A percentile compares a stretch with the other conserved stretches of the same genome.
phyloP scores from a whole-genome alignment of 2,888 invertebrate species.

The Imbricaverruca yamaguchii region DNA sequence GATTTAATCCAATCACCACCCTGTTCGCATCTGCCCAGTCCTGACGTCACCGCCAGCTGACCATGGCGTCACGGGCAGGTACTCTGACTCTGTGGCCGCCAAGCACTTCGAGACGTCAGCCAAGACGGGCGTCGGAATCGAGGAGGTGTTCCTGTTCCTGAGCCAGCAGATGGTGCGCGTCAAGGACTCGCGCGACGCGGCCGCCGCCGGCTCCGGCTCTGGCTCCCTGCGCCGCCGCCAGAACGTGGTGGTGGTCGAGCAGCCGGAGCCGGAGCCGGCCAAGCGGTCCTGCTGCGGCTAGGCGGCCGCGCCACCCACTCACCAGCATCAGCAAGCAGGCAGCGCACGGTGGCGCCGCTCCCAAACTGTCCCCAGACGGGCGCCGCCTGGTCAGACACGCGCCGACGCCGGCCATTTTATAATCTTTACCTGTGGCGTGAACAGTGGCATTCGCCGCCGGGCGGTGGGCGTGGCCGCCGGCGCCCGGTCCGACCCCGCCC shows the following conservation, averaged over 20 bases:
- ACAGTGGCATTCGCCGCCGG: too few relatives aligned
- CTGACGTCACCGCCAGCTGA: too few relatives aligned
- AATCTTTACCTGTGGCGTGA: background rate
- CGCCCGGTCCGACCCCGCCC: too few relatives aligned
- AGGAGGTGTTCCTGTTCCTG: conserved; percentile 79
- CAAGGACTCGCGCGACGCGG: conserved; percentile 37
- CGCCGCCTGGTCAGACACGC: too few relatives aligned
- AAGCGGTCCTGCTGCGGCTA: conserved; percentile 28
- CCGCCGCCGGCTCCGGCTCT: conserved; percentile 28
- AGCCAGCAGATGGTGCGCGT: conserved; percentile 63
- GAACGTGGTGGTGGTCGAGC: conserved; percentile 30
- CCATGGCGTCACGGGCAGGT: conserved; percentile 50
- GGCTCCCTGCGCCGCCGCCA: conserved; percentile 27
- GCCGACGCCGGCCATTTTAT: background rate
- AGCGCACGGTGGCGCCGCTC: background rate
- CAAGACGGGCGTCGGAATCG: conserved; percentile 81
- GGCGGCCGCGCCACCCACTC: background rate
- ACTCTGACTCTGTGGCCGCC: conserved; percentile 83
- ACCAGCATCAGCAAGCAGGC: background rate
- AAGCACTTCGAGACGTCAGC: conserved; percentile 89
- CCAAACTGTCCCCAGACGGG: too few relatives aligned
- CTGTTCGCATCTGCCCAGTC: too few relatives aligned
- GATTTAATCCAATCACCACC: too few relatives aligned
- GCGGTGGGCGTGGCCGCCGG: too few relatives aligned
- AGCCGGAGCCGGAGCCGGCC: conserved; percentile 22